phyloP scores from a whole-genome alignment of 2,888 invertebrate genomes.

The Sthenelais limicola region DNA sequence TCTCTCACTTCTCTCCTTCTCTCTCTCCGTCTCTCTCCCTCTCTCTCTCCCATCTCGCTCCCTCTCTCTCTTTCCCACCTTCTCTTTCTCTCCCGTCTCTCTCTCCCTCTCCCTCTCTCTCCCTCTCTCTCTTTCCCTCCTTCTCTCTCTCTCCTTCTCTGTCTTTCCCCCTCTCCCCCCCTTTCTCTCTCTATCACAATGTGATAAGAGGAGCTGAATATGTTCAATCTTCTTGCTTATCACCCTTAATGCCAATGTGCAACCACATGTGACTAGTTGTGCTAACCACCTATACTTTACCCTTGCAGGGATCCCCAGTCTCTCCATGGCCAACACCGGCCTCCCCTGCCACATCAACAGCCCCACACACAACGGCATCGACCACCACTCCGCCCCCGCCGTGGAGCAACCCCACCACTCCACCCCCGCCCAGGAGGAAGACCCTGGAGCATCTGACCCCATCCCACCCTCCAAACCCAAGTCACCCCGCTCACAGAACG shows the following conservation, averaged over 20 bases:
- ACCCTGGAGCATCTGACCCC: not conserved
- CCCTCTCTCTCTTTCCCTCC: no score
- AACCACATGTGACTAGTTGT: no score
- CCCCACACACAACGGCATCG: not conserved
- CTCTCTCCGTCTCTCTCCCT: not conserved
- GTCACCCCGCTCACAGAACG: not conserved
- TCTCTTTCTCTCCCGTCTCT: not conserved
- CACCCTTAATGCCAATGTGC: no score
- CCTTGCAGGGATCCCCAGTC: not conserved
- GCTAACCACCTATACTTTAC: no score
- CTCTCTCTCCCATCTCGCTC: not conserved
- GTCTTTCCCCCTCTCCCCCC: no score
- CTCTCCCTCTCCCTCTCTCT: no score
- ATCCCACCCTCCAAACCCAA: not conserved
- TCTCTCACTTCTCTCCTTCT: not conserved
- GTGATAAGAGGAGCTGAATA: no score
- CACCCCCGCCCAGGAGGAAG: not conserved
- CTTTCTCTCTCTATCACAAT: no score
- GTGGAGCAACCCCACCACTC: not conserved
- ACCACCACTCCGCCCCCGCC: constrained; percentile 1
- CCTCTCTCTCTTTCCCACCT: not conserved
- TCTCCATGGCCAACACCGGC: not conserved
- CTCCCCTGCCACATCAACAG: not conserved
- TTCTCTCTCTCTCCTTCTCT: no score
- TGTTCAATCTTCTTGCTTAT: no score